Evolutionary conservation across 2,888 invertebrate genomes (phyloP), one percentile per base, ranked within the genome.

Genomic region (Chaetoderma sp.): DNA sequence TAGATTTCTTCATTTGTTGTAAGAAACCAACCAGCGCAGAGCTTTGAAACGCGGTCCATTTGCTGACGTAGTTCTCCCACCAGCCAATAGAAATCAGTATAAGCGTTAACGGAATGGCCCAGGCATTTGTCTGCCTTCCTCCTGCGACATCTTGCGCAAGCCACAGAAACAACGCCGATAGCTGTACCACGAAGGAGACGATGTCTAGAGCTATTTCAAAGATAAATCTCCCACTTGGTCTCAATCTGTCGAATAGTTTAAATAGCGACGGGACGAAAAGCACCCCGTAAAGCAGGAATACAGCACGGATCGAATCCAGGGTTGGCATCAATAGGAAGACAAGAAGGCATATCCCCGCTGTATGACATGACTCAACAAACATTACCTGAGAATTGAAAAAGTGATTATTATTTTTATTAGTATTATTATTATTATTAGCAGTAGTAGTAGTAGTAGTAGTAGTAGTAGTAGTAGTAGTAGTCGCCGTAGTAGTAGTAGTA

Each of bases 51-150:
- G 90, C 82, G 63, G 96, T 95, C 78, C 94, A 91, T 64, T 91
- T 90, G 65, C 94, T 93, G 1, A 96, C 94, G 83, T 94, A 98
- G 87, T 98, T 98, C 87, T 98, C 98, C 98, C 98, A 98, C 96
- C 97, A 98, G 27, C 95, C 94, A 44, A 94, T 90, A 0, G 98
- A 98, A 71, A 95, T 93, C 78, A 96, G 90, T 60, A 95, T 86
- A 39, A 95, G 90, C 0, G 95, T 90, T 0, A 94, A 88, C 0
- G 97, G 96, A 75, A 98, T 93, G 28, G 95, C 42, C 95, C 78
- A 73, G 65, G 80, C 60, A 67, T 78, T 67, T n/a, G 70, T 67
- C 13, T 63, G 52, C 13, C 69, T 68, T 49, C 70, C 68, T 6
- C 67, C 58, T 8, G 72, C 63, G 16, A 68, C 36, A 49, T 75